These are phyloP conservation scores for Crocidura indochinensis DNA, from an alignment of 2,797 vertebrate species.

Conservation along the genomic window DNA sequence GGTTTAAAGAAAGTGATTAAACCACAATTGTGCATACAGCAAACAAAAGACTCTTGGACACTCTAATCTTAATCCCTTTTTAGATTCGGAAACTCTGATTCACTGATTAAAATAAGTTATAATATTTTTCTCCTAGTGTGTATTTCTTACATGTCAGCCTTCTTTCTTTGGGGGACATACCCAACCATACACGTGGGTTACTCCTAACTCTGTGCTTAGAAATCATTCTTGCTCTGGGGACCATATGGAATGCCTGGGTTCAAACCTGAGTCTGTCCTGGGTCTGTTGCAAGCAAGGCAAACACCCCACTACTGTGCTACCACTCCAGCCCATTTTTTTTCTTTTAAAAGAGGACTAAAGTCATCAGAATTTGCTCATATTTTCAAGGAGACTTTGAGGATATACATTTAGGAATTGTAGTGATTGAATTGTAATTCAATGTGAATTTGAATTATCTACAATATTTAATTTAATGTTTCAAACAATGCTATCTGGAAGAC, in stretches of 20 bases:
- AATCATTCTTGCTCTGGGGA: too few relatives aligned
- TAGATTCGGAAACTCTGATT: neutral
- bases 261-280: too few relatives aligned
- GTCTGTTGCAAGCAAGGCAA: too few relatives aligned
- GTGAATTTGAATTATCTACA: neutral
- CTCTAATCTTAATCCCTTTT: constrained; percentile 6
- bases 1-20: constrained; percentile 63
- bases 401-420: neutral
- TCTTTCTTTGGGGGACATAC: neutral
- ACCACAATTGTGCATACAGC: neutral
- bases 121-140: neutral
- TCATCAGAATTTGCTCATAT: neutral
- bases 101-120: constrained; percentile 32
- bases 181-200: too few relatives aligned
- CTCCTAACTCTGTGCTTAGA: too few relatives aligned
- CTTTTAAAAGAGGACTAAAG: constrained; percentile 6
- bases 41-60: neutral
- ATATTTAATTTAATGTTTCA: constrained; percentile 21
- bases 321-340: neutral
- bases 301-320: too few relatives aligned
- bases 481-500: neutral
- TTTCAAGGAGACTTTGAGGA: neutral
- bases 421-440: neutral
- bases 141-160: neutral
- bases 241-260: too few relatives aligned